A percentile compares a stretch with the other conserved stretches of the same genome.
Conservation (phyloP, 2,888 invertebrate species). For the Leptinotarsa haldemani region DNA sequence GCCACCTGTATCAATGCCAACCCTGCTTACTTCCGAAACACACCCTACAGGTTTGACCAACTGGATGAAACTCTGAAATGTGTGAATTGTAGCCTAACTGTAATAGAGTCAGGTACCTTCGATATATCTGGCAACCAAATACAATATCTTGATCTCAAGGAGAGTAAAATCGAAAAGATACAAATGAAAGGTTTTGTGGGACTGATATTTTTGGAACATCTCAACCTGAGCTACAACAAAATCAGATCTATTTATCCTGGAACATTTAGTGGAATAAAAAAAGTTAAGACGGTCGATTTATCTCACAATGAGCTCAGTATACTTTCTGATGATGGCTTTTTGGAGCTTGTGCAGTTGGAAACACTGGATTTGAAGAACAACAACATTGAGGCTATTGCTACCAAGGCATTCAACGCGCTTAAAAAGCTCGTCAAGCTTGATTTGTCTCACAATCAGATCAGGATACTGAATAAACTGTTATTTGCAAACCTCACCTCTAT, state of each 20-base stretch:
- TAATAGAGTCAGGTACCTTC: slow-evolving; percentile 59
- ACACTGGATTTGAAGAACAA: slow-evolving; percentile 56
- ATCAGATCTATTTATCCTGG: slow-evolving; percentile 58
- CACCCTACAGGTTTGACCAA: slow-evolving; percentile 63
- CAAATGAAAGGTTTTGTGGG: slow-evolving; percentile 61
- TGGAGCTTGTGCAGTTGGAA: slow-evolving; percentile 57
- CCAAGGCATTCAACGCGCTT: slow-evolving; percentile 57
- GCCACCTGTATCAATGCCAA: slow-evolving; percentile 63
- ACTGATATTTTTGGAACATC: slow-evolving; percentile 59
- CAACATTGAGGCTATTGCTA: slow-evolving; percentile 54
- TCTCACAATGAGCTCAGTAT: slow-evolving; percentile 57
- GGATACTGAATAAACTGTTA: slow-evolving; percentile 45
- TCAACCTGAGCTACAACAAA: slow-evolving; percentile 57
- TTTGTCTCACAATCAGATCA: slow-evolving; percentile 57
- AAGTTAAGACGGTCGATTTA: slow-evolving; percentile 58
- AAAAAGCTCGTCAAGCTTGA: slow-evolving; percentile 54
- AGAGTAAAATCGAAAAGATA: slow-evolving; percentile 55
- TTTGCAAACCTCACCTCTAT: slow-evolving; percentile 51
- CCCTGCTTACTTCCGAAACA: slow-evolving; percentile 58
- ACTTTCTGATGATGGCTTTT: slow-evolving; percentile 58
- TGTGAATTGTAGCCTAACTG: slow-evolving; percentile 57
- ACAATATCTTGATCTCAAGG: slow-evolving; percentile 55
- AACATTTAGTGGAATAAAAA: slow-evolving; percentile 61
- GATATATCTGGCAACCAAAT: slow-evolving; percentile 64
- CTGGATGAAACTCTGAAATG: slow-evolving; percentile 62